Percentiles rank a stretch among this genome's conserved stretches.
Conservation (phyloP, 1,140 invertebrate species). For the Rhopalosiphum padi region DNA sequence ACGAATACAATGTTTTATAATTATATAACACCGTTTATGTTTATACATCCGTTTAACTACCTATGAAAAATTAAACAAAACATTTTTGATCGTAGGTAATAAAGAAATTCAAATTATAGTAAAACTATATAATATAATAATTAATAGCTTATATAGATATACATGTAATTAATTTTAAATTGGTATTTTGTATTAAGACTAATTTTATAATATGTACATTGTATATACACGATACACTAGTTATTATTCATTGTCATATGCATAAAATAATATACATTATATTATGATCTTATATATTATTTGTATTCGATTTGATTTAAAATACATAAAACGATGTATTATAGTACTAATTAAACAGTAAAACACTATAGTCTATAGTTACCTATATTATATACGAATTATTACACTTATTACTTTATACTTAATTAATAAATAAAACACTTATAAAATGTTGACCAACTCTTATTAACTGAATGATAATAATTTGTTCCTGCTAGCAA, state of each 20-base stretch:
- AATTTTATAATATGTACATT: neutral
- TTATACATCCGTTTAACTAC: too few relatives aligned
- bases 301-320: neutral
- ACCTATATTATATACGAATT: neutral
- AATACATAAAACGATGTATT: neutral
- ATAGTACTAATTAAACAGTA: neutral
- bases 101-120: neutral
- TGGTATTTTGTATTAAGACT: neutral
- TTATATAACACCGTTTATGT: neutral
- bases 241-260: too few relatives aligned
- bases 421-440: constrained; percentile 15
- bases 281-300: too few relatives aligned
- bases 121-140: too few relatives aligned
- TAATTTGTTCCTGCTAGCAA: neutral
- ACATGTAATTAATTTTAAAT: neutral
- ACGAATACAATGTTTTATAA: neutral
- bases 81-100: neutral
- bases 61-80: neutral
- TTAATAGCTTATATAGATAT: too few relatives aligned
- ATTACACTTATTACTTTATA: neutral
- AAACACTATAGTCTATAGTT: neutral
- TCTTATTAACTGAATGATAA: neutral
- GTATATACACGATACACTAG: too few relatives aligned
- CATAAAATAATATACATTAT: too few relatives aligned
- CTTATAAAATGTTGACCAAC: constrained; percentile 13